phyloP scores from a whole-genome alignment of 2,888 invertebrate genomes.

The Melolontha melolontha region DNA sequence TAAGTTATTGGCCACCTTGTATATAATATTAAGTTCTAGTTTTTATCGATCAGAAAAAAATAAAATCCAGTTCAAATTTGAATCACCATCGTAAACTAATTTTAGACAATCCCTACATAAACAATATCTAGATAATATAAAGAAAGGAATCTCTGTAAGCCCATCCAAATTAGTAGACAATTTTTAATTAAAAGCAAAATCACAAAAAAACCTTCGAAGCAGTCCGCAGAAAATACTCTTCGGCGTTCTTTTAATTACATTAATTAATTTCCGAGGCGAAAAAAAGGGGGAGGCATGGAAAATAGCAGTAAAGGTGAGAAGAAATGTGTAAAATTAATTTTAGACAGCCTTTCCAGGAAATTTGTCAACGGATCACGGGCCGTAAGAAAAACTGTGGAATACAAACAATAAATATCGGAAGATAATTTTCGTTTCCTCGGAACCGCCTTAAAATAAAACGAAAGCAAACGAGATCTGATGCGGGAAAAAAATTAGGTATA shows the following conservation, averaged over 20 bases:
- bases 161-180: slow-evolving; percentile 29
- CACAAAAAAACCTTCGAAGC: slow-evolving; percentile 19
- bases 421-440: slow-evolving; percentile 18
- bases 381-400: not conserved
- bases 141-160: slow-evolving; percentile 3
- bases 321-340: slow-evolving; percentile 38
- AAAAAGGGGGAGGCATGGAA: not conserved
- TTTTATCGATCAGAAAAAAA: no score
- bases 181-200: slow-evolving; percentile 38
- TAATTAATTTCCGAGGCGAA: slow-evolving; percentile 26
- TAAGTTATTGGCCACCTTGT: no score
- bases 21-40: no score
- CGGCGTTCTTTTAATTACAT: slow-evolving; percentile 37
- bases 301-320: slow-evolving; percentile 19
- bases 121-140: slow-evolving; percentile 5
- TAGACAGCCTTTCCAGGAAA: slow-evolving; percentile 6
- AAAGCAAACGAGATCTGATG: not conserved
- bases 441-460: not conserved
- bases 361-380: slow-evolving; percentile 26
- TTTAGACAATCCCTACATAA: not conserved
- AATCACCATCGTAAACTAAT: no score
- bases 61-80: no score
- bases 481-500: not conserved
- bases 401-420: slow-evolving; percentile 23
- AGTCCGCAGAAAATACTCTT: slow-evolving; percentile 22